Base-by-base conservation (phyloP, 2,797 vertebrate genomes). In the Danio jaintianensis region DNA sequence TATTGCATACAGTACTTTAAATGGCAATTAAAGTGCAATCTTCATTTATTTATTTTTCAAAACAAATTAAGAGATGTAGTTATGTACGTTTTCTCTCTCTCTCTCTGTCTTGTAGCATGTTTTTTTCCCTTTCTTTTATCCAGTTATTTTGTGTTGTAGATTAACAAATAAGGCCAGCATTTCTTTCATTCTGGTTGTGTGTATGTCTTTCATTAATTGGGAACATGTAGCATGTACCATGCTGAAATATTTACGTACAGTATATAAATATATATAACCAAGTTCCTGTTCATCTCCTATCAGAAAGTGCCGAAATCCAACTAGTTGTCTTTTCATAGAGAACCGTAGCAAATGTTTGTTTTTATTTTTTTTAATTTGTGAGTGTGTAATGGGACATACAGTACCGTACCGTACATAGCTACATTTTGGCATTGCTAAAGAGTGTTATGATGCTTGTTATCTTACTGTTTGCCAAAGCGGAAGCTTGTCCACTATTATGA, bases 1-100 rank as follows among this genome's bases (percentile, higher is more conserved):
- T 98, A 97, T 96, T 98, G 97, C 96, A 97, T 98, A 96, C 97
- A 97, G 96, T 99, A 98, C 97, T 98, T 99, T 98, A 98, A 97
- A 97, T 96, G 95, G 95, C 96, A 98, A 97, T 98, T 97, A 98
- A 96, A 98, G 97, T 99, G 97, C 97, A 98, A 98, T 99, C 96
- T 96, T 96, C 93, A 93, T 93, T 98, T 99, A 99, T 99, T 99
- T 98, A 98, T 99, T 99, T 95, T 98, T 96, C 94, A 96, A 95
- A 94, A 29, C 29, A 93, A 94, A 91, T 94, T 93, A 93, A 94
- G 92, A 94, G 95, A 93, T 96, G 94, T 96, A 96, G 95, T 95
- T 97, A 96, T 96, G 94, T 97, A 97, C 96, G 96, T 52, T 85
- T 66, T 43, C 2, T n/a, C 4, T 20, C 6, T 16, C 36, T 55